Conservation (phyloP, 37 sponge, comb jelly and placozoan species). For the Diacarnus erythraeanus region DNA sequence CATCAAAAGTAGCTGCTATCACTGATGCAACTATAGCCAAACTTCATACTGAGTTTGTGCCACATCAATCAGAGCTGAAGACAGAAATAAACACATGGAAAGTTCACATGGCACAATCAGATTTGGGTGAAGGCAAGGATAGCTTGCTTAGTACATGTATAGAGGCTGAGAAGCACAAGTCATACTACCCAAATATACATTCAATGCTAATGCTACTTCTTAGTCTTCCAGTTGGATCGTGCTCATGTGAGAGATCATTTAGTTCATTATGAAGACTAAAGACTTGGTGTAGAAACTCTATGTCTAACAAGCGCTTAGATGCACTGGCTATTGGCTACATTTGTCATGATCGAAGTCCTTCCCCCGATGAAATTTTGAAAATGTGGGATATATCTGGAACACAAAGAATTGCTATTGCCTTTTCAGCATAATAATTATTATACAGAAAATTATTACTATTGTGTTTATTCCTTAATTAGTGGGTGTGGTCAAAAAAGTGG, state of each 20-base stretch:
- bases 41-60: slow-evolving; percentile 6
- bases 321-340: neutral
- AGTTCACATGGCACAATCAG: neutral
- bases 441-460: too few relatives aligned
- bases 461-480: too few relatives aligned
- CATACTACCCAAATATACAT: slow-evolving; percentile 19
- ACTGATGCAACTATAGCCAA: neutral
- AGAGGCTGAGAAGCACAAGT: neutral
- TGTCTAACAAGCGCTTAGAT: neutral
- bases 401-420: slow-evolving; percentile 12
- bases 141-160: slow-evolving; percentile 5
- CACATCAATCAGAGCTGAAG: slow-evolving; percentile 12
- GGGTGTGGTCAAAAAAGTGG: too few relatives aligned
- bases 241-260: slow-evolving; percentile 24
- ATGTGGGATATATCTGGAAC: slow-evolving; percentile 25
- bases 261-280: slow-evolving; percentile 10
- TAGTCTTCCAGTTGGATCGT: slow-evolving; percentile 14
- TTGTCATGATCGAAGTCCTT: slow-evolving; percentile 7
- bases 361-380: slow-evolving; percentile 8
- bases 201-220: too few relatives aligned
- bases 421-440: too few relatives aligned
- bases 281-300: slow-evolving; percentile 23
- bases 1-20: neutral
- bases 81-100: slow-evolving; percentile 30
- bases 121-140: too few relatives aligned